These are phyloP conservation scores for Asobara japonica DNA, from an alignment of 1,140 invertebrate species.

Conservation along the genomic window DNA sequence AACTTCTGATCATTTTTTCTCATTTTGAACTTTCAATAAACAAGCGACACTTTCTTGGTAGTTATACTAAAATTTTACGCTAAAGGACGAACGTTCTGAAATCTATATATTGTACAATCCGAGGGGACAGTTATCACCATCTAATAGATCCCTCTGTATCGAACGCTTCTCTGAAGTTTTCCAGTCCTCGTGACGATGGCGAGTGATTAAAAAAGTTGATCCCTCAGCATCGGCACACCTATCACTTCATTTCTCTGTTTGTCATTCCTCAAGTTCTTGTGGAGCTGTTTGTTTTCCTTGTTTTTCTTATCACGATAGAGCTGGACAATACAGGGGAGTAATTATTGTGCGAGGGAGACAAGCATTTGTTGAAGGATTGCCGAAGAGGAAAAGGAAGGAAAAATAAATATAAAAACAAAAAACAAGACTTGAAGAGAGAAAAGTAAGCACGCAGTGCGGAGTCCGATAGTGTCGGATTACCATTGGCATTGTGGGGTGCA, in stretches of 20 bases:
- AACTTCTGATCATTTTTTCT: neutral
- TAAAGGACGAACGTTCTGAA: neutral
- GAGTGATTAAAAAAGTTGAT: constrained; percentile 59
- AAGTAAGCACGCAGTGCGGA: constrained; percentile 26
- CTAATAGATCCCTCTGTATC: neutral
- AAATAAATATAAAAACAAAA: neutral
- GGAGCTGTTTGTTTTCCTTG: constrained; percentile 1
- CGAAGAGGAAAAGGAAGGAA: constrained; percentile 3
- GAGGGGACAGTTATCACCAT: no score
- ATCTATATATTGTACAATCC: neutral
- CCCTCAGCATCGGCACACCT: constrained; percentile 41
- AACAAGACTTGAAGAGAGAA: constrained; percentile 17
- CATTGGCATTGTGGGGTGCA: constrained; percentile 50
- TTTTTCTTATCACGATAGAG: constrained; percentile 48
- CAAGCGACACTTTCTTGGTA: neutral
- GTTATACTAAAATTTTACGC: constrained; percentile 3
- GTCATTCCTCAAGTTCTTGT: constrained; percentile 31
- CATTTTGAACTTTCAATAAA: neutral
- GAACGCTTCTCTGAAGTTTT: neutral
- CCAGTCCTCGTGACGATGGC: constrained; percentile 46
- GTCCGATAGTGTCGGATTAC: constrained; percentile 57
- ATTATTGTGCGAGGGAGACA: constrained; percentile 20
- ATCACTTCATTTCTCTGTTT: constrained; percentile 38
- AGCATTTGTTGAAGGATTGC: neutral
- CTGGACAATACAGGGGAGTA: constrained; percentile 44